Evolutionary conservation across 1,140 invertebrate species (phyloP), one percentile per base, ranked within the genome.

Genomic region (Arion vulgaris): DNA sequence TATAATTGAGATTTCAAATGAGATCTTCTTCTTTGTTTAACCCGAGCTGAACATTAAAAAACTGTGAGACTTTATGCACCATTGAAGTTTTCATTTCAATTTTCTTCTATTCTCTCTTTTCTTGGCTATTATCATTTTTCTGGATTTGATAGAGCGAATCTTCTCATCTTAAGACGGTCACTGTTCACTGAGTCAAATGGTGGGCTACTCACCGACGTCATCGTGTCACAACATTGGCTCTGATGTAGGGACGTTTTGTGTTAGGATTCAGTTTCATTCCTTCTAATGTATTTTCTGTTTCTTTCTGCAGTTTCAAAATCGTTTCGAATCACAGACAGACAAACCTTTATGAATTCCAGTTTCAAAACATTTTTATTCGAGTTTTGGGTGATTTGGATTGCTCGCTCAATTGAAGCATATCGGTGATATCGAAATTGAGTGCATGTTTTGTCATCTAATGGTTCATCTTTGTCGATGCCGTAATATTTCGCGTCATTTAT

Each of bases 81-180:
- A 83, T 32, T 26, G 83, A 84, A 0, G 39, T 86, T 41, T 78
- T 81, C 45, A 13, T 62, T 26, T 80, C 77, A 26, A 84, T 78
- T 17, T 86, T 80, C 36, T 53, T 57, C 73, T 15, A 86, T 66
- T 62, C 62, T 57, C 78, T 86, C 85, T 28, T 81, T 28, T 77
- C 77, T 77, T 86, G 85, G 0, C 80, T 34, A 86, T 82, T 36
- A 68, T 77, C 85, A 86, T 83, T 19, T 71, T 66, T 82, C 81
- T 0, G 83, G 85, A n/a, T 86, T 81, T 9, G 83, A 81, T 7
- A 86, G 80, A 11, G 85, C 85, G 68, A 68, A 68, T 0, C 85
- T 76, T 38, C 85, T 72, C 0, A 34, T 62, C 0, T 26, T n/a
- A 45, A 77, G 81, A 4, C 85, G 76, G 75, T 76, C 32, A 2